Evolutionary conservation across 1,140 invertebrate genomes (phyloP), one percentile per base, ranked within the genome.

Genomic region (Papilio machaon): DNA sequence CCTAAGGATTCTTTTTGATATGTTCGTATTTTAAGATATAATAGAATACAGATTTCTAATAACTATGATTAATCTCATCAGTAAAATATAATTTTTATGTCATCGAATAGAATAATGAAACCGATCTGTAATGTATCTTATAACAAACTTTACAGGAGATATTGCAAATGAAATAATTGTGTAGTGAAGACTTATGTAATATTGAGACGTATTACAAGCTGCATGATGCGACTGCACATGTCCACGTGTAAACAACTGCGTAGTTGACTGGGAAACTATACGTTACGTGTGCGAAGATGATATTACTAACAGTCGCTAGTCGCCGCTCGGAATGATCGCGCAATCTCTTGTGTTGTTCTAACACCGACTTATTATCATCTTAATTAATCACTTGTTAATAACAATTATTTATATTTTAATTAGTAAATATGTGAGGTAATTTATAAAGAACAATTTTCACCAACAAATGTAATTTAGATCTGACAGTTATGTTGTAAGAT

Each of bases 191-290:
- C 15, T 67, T 43, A 3, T 70, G 64, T 70, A 35, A 35, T 13
- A 64, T 64, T 64, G 60, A 30, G 2, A 5, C 13, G 60, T 64
- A 23, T 13, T 64, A 17, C 15, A 3, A 13, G 7, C 30, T 38
- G 54, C 38, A 79, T 23, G 38, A 13, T 67, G 58, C 75, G 6
- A 58, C 49, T 77, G 75, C 77, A 79, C 8, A 64, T 47, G 77
- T 79, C 43, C 77, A 38, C 77, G 38, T 46, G 54, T 52, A 60
- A 13, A 54, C 19, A 79, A 88, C 86, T 88, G 87, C 86, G 87
- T 86, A 88, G 86, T 84, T 87, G 82, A 82, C 79, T 82, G 82
- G 77, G 82, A 87, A 85, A 84, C 78, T 47, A 67, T 46, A 79
- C 58, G 77, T 67, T 79, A 67, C 58, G 60, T 79, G 64, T 67